phyloP scores from a whole-genome alignment of 2,113 vertebrate genomes.

The Orycteropus afer region DNA sequence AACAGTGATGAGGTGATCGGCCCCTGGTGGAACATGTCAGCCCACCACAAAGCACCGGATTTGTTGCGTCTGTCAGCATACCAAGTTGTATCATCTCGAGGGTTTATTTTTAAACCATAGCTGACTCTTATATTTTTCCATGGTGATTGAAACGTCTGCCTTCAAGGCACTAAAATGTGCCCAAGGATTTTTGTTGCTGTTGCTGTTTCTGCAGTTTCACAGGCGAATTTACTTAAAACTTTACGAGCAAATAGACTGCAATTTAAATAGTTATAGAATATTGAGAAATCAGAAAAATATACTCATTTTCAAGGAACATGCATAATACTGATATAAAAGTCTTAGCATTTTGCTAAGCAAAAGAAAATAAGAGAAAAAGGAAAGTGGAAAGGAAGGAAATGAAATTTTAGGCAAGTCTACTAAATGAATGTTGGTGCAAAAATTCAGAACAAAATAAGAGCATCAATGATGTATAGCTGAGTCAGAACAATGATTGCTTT shows the following conservation, averaged over 20 bases:
- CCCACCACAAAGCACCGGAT: rapidly evolving
- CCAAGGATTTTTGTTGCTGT: too few relatives aligned
- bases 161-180: background rate
- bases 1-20: background rate
- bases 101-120: background rate
- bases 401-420: background rate
- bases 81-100: background rate
- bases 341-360: background rate
- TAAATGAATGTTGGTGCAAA: background rate
- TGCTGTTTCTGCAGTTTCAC: background rate
- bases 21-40: background rate
- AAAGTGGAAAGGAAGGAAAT: background rate
- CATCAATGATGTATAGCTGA: background rate
- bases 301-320: background rate
- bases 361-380: background rate
- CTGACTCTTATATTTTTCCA: background rate
- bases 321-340: background rate
- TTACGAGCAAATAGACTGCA: background rate
- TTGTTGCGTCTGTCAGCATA: background rate
- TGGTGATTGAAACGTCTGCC: background rate
- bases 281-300: background rate
- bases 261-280: background rate
- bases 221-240: background rate
- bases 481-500: background rate
- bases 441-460: background rate